Evolutionary conservation across 1,140 invertebrate species (phyloP), one percentile per base, ranked within the genome.

Genomic region (Araneus ventricosus): DNA sequence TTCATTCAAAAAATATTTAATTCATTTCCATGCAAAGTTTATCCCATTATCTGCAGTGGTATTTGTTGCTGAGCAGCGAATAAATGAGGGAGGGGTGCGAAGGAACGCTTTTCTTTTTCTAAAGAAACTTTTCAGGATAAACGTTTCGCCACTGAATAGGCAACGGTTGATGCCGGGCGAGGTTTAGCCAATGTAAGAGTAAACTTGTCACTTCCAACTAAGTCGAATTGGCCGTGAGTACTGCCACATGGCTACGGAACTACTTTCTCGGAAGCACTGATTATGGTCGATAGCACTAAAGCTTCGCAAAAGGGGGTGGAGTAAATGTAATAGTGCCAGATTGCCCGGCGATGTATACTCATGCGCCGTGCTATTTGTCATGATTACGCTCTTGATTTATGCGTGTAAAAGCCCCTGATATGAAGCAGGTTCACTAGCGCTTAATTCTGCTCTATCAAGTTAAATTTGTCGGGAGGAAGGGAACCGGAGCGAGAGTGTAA

Each of bases 291-390:
- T 79, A 22, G 89, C 79, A 20, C 27, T 87, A 87, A 61, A 87
- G 85, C 41, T 90, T 52, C 34, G 70, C 61, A 7, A 59, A 30
- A 34, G 89, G 75, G 89, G 89, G 70, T 80, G 57, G 59, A 79
- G 89, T 84, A 91, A 91, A 91, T 84, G 89, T 84, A 91, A 91
- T 91, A 91, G 89, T 79, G 52, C 89, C 89, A 91, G 89, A 91
- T 91, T 91, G 89, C 89, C 79, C 57, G 79, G 67, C 88, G 67
- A 89, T 84, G 89, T 91, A 91, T 84, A 91, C 89, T 84, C 89
- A 52, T 41, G 89, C 57, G 52, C 75, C 22, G 75, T n/a, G 79
- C 80, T 37, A 91, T 91, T 91, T 91, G 89, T 91, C 89, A 91
- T 91, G 89, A 91, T 91, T 91, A 91, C 63, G 34, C 79, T 34